These are phyloP conservation scores for Ladona fulva DNA, from an alignment of 1,140 invertebrate species.

Conservation along the genomic window DNA sequence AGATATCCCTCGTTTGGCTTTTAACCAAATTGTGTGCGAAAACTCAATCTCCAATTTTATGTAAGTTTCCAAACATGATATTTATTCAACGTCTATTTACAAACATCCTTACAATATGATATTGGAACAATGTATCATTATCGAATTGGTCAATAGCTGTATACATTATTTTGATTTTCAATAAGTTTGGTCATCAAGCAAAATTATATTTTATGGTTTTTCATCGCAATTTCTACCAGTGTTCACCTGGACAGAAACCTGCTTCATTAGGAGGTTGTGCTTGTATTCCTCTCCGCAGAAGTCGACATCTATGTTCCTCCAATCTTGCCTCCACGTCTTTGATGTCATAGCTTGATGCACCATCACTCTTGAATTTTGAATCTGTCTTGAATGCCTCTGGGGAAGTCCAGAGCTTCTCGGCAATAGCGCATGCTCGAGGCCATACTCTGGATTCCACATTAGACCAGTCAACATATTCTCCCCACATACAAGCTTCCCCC, in stretches of 20 bases:
- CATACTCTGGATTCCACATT: constrained; percentile 36
- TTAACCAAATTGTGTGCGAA: too few species aligned
- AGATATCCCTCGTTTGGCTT: too few species aligned
- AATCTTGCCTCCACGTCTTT: constrained; percentile 35
- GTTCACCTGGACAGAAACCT: constrained; percentile 12
- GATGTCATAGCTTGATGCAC: constrained; percentile 12
- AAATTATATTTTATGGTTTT: too few species aligned
- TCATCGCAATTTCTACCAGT: too few species aligned
- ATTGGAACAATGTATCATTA: too few species aligned
- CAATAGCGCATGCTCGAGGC: constrained; percentile 48
- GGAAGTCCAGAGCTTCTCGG: constrained; percentile 49
- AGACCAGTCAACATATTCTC: constrained; percentile 46
- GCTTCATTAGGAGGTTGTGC: constrained; percentile 11
- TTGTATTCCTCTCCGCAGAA: constrained; percentile 12
- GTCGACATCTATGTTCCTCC: constrained; percentile 39
- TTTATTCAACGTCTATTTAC: too few species aligned
- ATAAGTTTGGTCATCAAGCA: too few species aligned
- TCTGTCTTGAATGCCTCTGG: background rate
- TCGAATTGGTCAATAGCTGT: too few species aligned
- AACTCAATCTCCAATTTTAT: too few species aligned
- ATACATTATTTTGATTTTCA: too few species aligned
- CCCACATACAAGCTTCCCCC: constrained; percentile 54
- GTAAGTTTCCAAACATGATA: too few species aligned
- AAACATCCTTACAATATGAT: too few species aligned
- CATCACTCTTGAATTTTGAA: background rate